Conservation (phyloP, 2,888 invertebrate genomes). For the Tinea trinotella region DNA sequence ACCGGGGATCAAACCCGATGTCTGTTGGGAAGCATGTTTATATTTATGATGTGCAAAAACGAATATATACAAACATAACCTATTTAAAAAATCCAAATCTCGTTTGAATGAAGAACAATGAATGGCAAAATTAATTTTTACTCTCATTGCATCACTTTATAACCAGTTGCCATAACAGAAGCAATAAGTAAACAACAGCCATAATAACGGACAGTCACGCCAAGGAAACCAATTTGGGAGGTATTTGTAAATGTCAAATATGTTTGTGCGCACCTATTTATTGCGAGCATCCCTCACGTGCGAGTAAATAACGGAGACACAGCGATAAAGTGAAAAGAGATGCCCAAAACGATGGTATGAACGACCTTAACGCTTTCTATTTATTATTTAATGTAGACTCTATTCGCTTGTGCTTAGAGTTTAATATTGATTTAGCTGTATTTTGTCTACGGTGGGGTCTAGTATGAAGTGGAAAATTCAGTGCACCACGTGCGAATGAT, state of each 20-base stretch:
- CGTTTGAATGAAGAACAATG: no score
- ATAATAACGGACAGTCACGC: conserved; percentile 64
- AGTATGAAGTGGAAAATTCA: conserved; percentile 67
- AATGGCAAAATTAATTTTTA: neutral
- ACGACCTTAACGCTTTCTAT: conserved; percentile 42
- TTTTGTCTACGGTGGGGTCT: conserved; percentile 36
- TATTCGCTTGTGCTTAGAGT: conserved; percentile 26
- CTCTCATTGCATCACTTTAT: neutral
- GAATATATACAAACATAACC: no score
- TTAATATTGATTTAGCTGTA: neutral
- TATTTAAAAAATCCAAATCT: no score
- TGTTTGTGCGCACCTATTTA: conserved; percentile 69
- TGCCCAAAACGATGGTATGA: conserved; percentile 45
- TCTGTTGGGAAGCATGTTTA: no score
- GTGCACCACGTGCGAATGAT: conserved; percentile 74
- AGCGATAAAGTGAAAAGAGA: conserved; percentile 70
- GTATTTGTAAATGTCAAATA: conserved; percentile 70
- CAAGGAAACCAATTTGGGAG: conserved; percentile 66
- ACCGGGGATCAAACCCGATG: no score
- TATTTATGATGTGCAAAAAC: no score
- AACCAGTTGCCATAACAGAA: conserved; percentile 16
- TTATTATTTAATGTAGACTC: conserved; percentile 25
- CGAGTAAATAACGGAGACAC: conserved; percentile 69
- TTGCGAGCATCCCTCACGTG: conserved; percentile 69
- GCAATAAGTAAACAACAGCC: conserved; percentile 58